Evolutionary conservation across 2,797 vertebrate species (phyloP), one percentile per base, ranked within the genome.

Genomic region (Sparidentex hasta): DNA sequence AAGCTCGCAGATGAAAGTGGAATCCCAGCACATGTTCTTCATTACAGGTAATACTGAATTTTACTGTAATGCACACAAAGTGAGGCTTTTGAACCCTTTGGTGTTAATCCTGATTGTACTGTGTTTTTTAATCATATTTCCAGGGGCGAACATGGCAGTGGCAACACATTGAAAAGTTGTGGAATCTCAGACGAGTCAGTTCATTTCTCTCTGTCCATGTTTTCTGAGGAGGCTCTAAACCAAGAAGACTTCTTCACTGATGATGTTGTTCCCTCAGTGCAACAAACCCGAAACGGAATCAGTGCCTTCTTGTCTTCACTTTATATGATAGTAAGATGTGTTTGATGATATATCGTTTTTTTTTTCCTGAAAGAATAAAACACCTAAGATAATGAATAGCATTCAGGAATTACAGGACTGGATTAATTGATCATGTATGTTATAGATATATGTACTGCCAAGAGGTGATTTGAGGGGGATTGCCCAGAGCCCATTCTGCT

Each of bases 11-110:
- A 0, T 50, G 85, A 75, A 57, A 88, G 80, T 79, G 87, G 89
- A 79, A 90, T 92, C 57, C 88, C 91, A 38, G 33, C 65, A 16
- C 23, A 76, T 23, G 84, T 90, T 41, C 83, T 93, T 33, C 83
- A 85, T 46, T 81, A 75, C 56, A 87, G 7, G 91, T 91, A 87
- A 85, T 57, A 25, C 16, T 8, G 3, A 25, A 27, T 4, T 69
- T 4, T 65, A 4, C 2, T 57, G 7, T 7, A 14, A 7, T 72
- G 13, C 3, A 33, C 23, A 16, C 5, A 17, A 17, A 55, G 7
- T 20, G 13, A 23, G 3, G 20, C 33, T 33, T 63, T 25, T 5
- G 7, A 38, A 33, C 7, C 33, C 5, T 0, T 27, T 2, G 21
- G 23, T 13, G 3, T 20, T 6, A 23, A 11, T 47, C 7, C 6